phyloP scores from a whole-genome alignment of 2,113 vertebrate genomes.

The Hydrolagus affinis region DNA sequence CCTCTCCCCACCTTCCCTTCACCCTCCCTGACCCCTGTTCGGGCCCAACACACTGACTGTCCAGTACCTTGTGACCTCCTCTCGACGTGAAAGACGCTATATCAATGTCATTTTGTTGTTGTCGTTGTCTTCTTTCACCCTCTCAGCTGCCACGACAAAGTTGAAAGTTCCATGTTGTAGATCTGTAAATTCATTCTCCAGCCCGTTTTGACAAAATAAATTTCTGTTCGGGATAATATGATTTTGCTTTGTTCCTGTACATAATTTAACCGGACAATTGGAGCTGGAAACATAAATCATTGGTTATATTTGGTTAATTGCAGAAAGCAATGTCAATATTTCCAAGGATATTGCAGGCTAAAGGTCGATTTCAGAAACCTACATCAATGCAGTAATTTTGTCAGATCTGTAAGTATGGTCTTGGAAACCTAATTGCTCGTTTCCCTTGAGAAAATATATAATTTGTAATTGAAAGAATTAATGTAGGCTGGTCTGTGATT shows the following conservation, averaged over 20 bases:
- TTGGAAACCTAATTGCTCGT: background rate
- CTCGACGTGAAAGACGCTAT: no score
- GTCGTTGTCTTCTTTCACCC: no score
- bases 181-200: background rate
- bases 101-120: no score
- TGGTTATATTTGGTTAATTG: background rate
- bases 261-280: background rate
- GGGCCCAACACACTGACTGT: no score
- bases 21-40: no score
- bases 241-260: no score
- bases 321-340: background rate
- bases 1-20: no score
- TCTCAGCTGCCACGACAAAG: no score
- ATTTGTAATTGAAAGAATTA: slow-evolving; percentile 20
- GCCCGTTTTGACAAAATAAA: background rate
- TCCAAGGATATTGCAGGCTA: no score
- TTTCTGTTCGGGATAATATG: background rate
- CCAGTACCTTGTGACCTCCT: no score
- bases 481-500: slow-evolving; percentile 6
- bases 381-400: background rate
- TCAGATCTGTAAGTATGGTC: background rate
- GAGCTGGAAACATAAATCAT: background rate
- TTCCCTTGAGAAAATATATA: slow-evolving; percentile 8
- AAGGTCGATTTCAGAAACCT: background rate
- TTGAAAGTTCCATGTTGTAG: no score